Base-by-base conservation (phyloP, 2,113 vertebrate genomes). In the Lampris megalopsis region DNA sequence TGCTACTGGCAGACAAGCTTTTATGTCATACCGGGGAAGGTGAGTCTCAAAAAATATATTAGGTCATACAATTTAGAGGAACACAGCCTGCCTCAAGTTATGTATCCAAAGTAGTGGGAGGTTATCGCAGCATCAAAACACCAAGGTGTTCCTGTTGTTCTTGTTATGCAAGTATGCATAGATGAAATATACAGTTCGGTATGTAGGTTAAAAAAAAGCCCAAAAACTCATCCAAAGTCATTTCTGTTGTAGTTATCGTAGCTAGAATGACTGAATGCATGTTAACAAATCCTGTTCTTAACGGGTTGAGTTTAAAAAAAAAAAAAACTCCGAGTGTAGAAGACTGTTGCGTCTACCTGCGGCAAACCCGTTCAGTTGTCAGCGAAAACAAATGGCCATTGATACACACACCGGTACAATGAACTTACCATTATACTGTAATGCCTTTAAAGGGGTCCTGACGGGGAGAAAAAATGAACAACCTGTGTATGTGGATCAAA, bases 1-100 rank as follows among this genome's bases (percentile, higher is more conserved):
- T 67, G 80, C 84, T 84, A 63, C 80, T 72, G 73, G 81, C 77
- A 88, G 77, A 77, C 72, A 56, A 73, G 88, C 88, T 89, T 90
- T 91, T 88, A 85, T 77, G 76, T 73, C 64, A 79, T 43, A 88
- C 86, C 37, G 84, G 81, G 90, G 85, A 90, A 90, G 86, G 88
- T 77, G 91, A 81, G 85, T 86, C 24, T 92, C 92, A 86, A 89
- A 77, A 91, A 92, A 86, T 90, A 91, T 90, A 92, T 92, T 90
- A 92, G 80, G 75, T 80, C 82, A 71, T 91, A 83, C 82, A 83
- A 88, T 90, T 90, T 82, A 88, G 82, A 90, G 88, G 81, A 80
- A 67, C 84, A 40, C 82, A 47, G 65, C 68, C 80, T 54, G 60
- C 75, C 85, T 80, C 75, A 2, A 65, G 60, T 86, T 73, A 67